Conservation (phyloP, 1,140 invertebrate genomes). For the Drosophila saltans region DNA sequence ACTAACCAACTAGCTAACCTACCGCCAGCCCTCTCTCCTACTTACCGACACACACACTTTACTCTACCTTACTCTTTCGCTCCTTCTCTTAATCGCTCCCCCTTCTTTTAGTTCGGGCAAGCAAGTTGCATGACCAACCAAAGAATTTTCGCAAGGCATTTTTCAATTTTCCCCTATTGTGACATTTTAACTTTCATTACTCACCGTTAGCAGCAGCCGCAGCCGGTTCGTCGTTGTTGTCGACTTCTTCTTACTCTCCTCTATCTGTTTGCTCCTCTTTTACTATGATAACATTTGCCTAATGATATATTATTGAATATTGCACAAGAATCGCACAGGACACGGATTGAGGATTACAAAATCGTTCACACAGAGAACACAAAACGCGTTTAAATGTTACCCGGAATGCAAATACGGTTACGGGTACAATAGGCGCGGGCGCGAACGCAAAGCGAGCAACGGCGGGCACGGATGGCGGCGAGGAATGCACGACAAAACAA, state of each 20-base stretch:
- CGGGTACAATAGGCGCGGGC: too few relatives aligned
- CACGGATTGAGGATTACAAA: too few relatives aligned
- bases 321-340: neutral
- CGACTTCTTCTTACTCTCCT: constrained; percentile 9
- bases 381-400: neutral
- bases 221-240: constrained; percentile 8
- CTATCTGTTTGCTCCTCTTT: neutral
- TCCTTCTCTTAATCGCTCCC: neutral
- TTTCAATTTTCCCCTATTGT: constrained; percentile 41
- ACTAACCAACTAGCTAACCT: neutral
- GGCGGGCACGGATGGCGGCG: neutral
- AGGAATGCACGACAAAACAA: neutral
- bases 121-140: constrained; percentile 64
- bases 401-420: constrained; percentile 14
- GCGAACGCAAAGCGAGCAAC: neutral
- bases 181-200: constrained; percentile 27
- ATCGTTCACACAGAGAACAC: neutral
- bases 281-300: constrained; percentile 24
- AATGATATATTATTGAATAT: constrained; percentile 18
- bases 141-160: constrained; percentile 61
- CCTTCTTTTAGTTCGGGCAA: constrained; percentile 27
- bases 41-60: too few relatives aligned
- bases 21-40: neutral
- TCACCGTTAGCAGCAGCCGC: constrained; percentile 42
- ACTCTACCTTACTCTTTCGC: neutral